Conservation (phyloP, 2,888 invertebrate species). For the Drosophila infuscata region DNA sequence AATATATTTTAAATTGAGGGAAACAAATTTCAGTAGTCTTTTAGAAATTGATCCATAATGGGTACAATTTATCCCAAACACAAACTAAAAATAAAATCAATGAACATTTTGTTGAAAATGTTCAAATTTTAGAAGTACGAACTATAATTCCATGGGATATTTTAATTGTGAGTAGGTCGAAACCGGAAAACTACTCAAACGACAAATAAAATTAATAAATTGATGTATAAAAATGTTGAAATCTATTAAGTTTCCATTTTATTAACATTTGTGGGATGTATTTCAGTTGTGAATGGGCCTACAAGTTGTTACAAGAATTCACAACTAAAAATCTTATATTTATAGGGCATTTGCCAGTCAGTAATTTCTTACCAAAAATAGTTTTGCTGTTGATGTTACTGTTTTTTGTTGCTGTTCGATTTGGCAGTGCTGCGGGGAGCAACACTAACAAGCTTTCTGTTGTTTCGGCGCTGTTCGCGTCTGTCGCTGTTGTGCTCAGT, state of each 20-base stretch:
- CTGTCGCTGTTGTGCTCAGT: conserved; percentile 64
- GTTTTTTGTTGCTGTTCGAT: conserved; percentile 22
- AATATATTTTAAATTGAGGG: not conserved
- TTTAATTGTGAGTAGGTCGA: not conserved
- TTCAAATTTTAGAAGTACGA: not conserved
- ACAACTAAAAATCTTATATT: not conserved
- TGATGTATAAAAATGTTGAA: not conserved
- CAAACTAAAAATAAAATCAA: not conserved
- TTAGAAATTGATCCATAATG: not conserved
- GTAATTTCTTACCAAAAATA: conserved; percentile 7
- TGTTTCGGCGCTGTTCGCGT: conserved; percentile 48
- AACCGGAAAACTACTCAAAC: not conserved
- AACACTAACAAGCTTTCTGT: conserved; percentile 78
- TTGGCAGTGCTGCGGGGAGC: conserved; percentile 55
- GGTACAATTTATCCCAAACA: not conserved
- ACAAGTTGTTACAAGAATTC: not conserved
- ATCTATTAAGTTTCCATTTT: not conserved
- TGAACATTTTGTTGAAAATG: not conserved
- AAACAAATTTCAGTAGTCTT: not conserved
- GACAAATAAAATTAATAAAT: not conserved
- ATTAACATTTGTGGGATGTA: not conserved
- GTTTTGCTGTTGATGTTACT: conserved; percentile 19
- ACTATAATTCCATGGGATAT: not conserved
- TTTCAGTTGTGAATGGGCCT: not conserved
- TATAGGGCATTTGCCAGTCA: conserved; percentile 1